Evolutionary conservation across 2,113 vertebrate genomes (phyloP).

Genomic region (Microtus oregoni): DNA sequence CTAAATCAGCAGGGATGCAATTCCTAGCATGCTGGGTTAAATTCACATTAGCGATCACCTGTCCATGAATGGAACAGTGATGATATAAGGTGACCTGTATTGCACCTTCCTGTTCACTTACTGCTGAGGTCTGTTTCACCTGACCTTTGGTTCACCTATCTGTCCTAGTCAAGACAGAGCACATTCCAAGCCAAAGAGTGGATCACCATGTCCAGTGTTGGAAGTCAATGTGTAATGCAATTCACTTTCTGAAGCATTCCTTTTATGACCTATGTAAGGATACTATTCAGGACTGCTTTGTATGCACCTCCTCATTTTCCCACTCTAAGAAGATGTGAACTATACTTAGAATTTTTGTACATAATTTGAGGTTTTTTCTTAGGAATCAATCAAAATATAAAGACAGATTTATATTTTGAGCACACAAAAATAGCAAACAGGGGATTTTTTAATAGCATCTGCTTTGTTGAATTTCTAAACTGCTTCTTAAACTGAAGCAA

Average conservation of each 20-base stretch:
- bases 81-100: background rate
- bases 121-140: constrained; percentile 9
- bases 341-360: constrained; percentile 40
- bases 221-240: background rate
- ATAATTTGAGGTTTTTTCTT: background rate
- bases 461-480: constrained; percentile 62
- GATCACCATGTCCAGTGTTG: background rate
- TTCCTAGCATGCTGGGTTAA: background rate
- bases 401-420: constrained; percentile 46
- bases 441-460: constrained; percentile 46
- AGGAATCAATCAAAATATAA: constrained; percentile 64
- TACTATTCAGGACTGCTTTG: background rate
- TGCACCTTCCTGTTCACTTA: constrained; percentile 29
- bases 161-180: background rate
- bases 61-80: background rate
- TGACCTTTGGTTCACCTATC: background rate
- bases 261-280: background rate
- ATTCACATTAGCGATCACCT: background rate
- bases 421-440: constrained; percentile 38
- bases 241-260: background rate
- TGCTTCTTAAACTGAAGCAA: constrained; percentile 66
- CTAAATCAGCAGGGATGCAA: background rate
- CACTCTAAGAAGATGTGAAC: background rate
- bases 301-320: background rate
- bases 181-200: background rate